Evolutionary conservation across 2,113 vertebrate species (phyloP).

Genomic region (Rutilus rutilus): DNA sequence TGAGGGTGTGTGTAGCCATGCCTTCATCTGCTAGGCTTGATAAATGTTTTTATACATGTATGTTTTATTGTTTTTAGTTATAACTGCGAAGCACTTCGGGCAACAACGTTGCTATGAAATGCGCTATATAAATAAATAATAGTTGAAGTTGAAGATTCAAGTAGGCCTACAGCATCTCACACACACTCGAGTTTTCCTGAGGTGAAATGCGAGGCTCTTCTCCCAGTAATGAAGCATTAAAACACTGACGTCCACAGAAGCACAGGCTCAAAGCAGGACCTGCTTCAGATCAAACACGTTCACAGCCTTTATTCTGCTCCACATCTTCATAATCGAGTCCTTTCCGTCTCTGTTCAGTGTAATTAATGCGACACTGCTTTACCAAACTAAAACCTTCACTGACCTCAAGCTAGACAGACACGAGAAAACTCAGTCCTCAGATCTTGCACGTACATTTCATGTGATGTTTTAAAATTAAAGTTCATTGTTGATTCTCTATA

Average conservation of each 20-base stretch:
- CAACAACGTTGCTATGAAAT: too few relatives aligned
- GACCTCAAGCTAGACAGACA: too few relatives aligned
- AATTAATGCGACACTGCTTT: not conserved
- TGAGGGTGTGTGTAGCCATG: too few relatives aligned
- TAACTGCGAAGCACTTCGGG: too few relatives aligned
- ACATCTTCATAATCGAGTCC: not conserved
- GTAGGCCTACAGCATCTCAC: too few relatives aligned
- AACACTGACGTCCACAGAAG: not conserved
- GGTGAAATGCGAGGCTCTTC: not conserved
- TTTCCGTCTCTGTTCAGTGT: not conserved
- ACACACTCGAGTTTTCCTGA: too few relatives aligned
- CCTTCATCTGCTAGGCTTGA: too few relatives aligned
- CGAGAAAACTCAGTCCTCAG: not conserved
- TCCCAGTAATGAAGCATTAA: not conserved
- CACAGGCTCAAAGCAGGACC: conserved; percentile 2
- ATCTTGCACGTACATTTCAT: not conserved
- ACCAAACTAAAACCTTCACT: too few relatives aligned
- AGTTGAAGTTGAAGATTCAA: too few relatives aligned
- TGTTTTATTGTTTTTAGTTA: too few relatives aligned
- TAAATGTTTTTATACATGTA: too few relatives aligned
- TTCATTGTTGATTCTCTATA: not conserved
- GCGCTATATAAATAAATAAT: too few relatives aligned
- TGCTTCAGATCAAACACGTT: not conserved
- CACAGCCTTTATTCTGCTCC: not conserved
- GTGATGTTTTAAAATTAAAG: not conserved